These are phyloP conservation scores for Cochlearius cochlearius DNA, from an alignment of 2,113 vertebrate genomes.

Conservation along the genomic window DNA sequence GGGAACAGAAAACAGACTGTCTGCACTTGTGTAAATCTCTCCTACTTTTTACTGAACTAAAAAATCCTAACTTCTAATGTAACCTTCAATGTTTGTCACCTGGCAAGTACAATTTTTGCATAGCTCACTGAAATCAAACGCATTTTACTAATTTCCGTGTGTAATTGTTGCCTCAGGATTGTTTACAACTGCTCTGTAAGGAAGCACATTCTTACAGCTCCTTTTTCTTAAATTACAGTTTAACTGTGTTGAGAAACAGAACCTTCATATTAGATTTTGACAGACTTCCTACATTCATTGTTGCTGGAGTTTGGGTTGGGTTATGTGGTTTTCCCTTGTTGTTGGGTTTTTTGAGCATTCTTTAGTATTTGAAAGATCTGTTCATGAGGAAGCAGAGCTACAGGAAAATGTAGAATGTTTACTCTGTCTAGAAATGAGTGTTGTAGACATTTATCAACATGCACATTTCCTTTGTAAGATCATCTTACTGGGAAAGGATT, in stretches of 20 bases:
- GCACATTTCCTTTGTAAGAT: not conserved
- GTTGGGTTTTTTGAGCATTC: not conserved
- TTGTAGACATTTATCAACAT: not conserved
- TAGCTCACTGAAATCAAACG: not conserved
- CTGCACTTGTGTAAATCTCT: not conserved
- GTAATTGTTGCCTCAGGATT: not conserved
- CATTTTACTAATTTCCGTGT: not conserved
- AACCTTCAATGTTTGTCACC: not conserved
- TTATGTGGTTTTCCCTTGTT: not conserved
- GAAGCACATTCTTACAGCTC: not conserved
- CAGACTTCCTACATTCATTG: not conserved
- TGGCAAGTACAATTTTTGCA: not conserved
- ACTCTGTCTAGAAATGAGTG: not conserved
- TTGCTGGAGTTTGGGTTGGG: not conserved
- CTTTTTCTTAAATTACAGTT: not conserved
- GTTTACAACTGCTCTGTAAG: not conserved
- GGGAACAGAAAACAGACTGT: not conserved
- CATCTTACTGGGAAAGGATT: not conserved
- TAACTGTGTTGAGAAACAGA: not conserved
- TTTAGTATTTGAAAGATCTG: not conserved
- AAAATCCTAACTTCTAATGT: not conserved
- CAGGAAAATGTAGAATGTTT: not conserved
- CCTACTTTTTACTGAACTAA: not conserved
- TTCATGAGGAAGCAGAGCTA: not conserved
- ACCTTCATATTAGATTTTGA: not conserved